Percentiles rank a stretch among this genome's conserved stretches.
These are phyloP conservation scores for Cancer borealis DNA, from an alignment of 2,888 invertebrate genomes.

Conservation along the genomic window DNA sequence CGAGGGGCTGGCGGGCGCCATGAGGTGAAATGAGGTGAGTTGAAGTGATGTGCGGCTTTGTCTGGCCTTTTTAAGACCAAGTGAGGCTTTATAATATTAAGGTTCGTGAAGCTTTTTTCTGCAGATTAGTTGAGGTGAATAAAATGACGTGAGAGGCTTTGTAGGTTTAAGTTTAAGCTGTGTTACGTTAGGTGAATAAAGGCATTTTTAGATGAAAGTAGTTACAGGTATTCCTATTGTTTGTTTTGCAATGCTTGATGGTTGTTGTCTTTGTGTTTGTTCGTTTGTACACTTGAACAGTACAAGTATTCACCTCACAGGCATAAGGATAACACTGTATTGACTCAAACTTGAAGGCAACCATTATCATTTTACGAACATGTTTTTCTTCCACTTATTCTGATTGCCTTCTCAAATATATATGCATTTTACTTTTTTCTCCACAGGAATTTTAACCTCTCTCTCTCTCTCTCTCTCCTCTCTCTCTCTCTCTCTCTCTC, in stretches of 20 bases:
- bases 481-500: background rate
- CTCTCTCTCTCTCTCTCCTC: background rate
- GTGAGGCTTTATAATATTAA: constrained; percentile 27
- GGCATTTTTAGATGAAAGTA: background rate
- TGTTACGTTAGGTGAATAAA: background rate
- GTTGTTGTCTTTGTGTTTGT: background rate
- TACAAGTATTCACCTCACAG: background rate
- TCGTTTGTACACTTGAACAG: background rate
- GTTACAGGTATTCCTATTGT: background rate
- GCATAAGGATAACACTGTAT: background rate
- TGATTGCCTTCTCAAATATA: background rate
- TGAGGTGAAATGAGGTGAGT: constrained; percentile 28
- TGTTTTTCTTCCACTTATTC: background rate
- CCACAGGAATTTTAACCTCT: background rate
- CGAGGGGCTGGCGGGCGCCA: background rate
- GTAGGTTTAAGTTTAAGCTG: constrained; percentile 9
- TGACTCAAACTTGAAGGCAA: background rate
- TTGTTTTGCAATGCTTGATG: background rate
- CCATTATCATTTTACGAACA: background rate
- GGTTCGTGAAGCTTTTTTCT: background rate
- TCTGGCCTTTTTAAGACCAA: background rate
- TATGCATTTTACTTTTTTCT: background rate
- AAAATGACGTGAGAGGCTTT: background rate
- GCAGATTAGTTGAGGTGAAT: constrained; percentile 14
- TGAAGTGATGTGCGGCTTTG: constrained; percentile 29